phyloP scores from a whole-genome alignment of 2,113 vertebrate species.

The Rattus rattus region DNA sequence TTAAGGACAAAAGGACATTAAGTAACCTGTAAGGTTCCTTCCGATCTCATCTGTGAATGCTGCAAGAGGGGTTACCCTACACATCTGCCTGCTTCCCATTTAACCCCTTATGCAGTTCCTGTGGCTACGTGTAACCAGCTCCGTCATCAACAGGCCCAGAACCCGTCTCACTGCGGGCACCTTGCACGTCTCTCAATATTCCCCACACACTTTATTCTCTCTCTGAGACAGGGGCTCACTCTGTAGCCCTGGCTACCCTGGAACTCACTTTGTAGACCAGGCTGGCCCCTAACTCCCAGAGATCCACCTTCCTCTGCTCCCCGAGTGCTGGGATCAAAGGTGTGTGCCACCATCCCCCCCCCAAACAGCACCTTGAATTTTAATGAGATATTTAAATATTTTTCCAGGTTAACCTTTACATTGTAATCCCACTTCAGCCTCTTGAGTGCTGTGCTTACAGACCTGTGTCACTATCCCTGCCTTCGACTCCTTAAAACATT shows the following conservation, averaged over 20 bases:
- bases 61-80: fast-evolving
- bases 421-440: neutral
- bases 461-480: neutral
- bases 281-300: neutral
- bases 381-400: neutral
- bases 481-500: neutral
- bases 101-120: neutral
- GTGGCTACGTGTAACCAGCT: neutral
- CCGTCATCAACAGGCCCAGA: neutral
- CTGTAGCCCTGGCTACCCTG: neutral
- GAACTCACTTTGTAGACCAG: neutral
- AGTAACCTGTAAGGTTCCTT: neutral
- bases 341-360: no score
- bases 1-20: neutral
- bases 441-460: neutral
- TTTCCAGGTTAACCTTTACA: neutral
- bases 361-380: neutral
- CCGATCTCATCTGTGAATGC: neutral
- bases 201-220: no score
- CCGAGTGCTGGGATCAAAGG: neutral
- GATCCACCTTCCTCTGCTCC: neutral
- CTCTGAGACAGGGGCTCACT: neutral
- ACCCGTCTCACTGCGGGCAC: neutral
- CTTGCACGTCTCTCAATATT: fast-evolving
- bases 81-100: neutral